Evolutionary conservation across 2,797 vertebrate genomes (phyloP), one percentile per base, ranked within the genome.

Genomic region (Fistularia tabacaria): DNA sequence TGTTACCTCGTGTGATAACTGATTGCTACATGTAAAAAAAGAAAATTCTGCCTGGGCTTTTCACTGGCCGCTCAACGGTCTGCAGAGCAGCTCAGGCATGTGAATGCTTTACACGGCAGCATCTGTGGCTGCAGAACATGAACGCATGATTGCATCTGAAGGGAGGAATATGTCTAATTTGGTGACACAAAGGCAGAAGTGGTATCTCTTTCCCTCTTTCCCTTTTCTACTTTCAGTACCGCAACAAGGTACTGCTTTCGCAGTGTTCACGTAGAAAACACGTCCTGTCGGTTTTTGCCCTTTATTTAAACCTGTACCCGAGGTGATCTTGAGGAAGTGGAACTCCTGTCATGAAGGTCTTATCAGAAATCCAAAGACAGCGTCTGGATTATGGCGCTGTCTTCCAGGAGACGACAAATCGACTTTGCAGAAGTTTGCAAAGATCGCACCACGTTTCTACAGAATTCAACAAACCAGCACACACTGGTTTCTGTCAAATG

Each of bases 121-220:
- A 76, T 62, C 62, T 86, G 79, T 57, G 44, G 25, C 45, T 58
- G 49, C 53, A 53, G 14, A 61, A 54, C 57, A 54, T 14, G 56
- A n/a, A 57, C 14, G 11, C 50, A 54, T 77, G 76, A 79, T 75
- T 67, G 61, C 10, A 5, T 76, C 69, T 61, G 53, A 10, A 51
- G 37, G 1, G 11, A 39, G 39, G 55, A 73, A 63, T 65, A 58
- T 48, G 54, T 44, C 46, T 36, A 56, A 57, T 74, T 64, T 66
- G 63, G 59, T 65, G 46, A 40, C 77, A 67, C 39, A 36, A 73
- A 75, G 38, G 44, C 55, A 74, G 79, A 82, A 78, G 72, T 81
- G 66, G 68, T 57, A 49, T 46, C 56, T 41, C 55, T 85, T 80
- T 72, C 62, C 62, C 58, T 75, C 76, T 77, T 53, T 5, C 25